These are phyloP conservation scores for Phyllostomus discolor DNA, from an alignment of 2,113 vertebrate species.

Conservation along the genomic window DNA sequence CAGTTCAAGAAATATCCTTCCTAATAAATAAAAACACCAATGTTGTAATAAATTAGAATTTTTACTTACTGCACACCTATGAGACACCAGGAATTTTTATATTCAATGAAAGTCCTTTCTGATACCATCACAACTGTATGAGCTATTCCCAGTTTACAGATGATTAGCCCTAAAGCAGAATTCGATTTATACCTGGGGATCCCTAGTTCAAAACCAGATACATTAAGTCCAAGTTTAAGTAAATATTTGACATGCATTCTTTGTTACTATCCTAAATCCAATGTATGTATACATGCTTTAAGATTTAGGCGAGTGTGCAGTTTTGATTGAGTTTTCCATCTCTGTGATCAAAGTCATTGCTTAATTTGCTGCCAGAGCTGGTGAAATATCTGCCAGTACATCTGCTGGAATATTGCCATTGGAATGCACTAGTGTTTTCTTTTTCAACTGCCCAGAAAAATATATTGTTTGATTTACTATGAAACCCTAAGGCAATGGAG, in stretches of 20 bases:
- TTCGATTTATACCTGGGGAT: neutral
- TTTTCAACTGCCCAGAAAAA: neutral
- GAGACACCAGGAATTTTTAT: neutral
- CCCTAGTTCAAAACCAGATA: neutral
- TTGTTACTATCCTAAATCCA: neutral
- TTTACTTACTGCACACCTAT: neutral
- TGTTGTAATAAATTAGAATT: neutral
- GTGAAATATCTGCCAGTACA: neutral
- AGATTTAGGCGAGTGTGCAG: neutral
- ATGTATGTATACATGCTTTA: neutral
- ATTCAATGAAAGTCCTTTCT: neutral
- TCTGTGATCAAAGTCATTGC: neutral
- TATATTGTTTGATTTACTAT: neutral
- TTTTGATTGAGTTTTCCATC: neutral
- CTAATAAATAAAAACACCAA: neutral
- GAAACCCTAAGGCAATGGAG: neutral
- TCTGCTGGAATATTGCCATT: neutral
- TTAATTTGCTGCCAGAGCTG: neutral
- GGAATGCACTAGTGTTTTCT: neutral
- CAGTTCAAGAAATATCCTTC: neutral
- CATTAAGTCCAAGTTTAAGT: neutral
- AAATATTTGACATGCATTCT: neutral
- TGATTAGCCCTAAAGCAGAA: neutral
- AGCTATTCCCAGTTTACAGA: neutral
- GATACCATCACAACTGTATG: neutral